These are phyloP conservation scores for Crambe crambe DNA, from an alignment of 37 sponge, comb jelly and placozoan species.

Conservation along the genomic window DNA sequence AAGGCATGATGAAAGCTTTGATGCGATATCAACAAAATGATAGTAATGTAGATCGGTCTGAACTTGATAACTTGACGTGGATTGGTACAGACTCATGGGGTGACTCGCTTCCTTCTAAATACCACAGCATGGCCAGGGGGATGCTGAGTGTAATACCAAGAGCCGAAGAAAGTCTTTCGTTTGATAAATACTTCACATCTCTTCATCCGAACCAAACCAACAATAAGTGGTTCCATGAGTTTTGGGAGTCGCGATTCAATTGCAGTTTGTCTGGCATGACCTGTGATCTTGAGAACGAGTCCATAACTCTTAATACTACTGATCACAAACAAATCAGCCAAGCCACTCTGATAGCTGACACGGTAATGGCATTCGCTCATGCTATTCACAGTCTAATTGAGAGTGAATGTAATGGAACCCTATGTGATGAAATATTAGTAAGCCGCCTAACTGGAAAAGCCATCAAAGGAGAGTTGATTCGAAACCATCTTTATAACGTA, in stretches of 20 bases:
- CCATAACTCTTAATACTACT: neutral
- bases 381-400: constrained; percentile 60
- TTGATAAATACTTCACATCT: constrained; percentile 60
- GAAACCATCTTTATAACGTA: constrained; percentile 27
- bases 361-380: constrained; percentile 76
- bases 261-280: neutral
- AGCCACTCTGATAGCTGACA: constrained; percentile 66
- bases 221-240: constrained; percentile 79
- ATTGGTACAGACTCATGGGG: constrained; percentile 85
- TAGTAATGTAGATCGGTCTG: constrained; percentile 29
- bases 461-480: constrained; percentile 33
- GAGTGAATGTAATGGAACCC: constrained; percentile 7
- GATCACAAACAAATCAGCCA: constrained; percentile 50
- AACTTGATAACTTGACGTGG: constrained; percentile 38
- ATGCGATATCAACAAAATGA: neutral
- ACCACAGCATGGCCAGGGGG: constrained; percentile 24
- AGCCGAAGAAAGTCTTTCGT: constrained; percentile 1
- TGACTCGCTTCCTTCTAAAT: constrained; percentile 18
- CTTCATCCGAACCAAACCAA: constrained; percentile 51
- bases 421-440: constrained; percentile 32
- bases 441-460: neutral
- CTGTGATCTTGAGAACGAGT: constrained; percentile 17
- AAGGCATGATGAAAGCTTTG: constrained; percentile 30
- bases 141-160: constrained; percentile 44
- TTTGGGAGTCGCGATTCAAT: constrained; percentile 6